Conservation (phyloP, 1,140 invertebrate genomes). For the Achatina immaculata region DNA sequence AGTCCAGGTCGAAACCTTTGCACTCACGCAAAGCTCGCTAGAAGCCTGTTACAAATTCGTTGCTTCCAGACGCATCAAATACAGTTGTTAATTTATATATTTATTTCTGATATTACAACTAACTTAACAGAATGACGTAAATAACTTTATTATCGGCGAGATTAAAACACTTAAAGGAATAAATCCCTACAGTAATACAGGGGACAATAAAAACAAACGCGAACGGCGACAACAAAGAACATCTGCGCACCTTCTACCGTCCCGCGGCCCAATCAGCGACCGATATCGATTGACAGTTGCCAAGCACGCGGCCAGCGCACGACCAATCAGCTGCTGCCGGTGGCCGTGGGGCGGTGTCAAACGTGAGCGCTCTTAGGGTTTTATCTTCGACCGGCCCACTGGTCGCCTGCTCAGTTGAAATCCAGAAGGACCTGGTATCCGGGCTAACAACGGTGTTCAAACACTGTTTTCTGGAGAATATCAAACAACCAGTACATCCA, state of each 20-base stretch:
- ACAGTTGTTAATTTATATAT: background rate
- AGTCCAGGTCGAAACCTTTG: background rate
- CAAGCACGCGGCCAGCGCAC: conserved; percentile 21
- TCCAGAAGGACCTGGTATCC: conserved; percentile 9
- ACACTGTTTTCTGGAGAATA: conserved; percentile 4
- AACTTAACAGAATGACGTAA: background rate
- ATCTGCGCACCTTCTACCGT: conserved; percentile 24
- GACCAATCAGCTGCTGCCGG: conserved; percentile 19
- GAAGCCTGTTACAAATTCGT: no score
- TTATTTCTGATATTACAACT: background rate
- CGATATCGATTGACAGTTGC: conserved; percentile 25
- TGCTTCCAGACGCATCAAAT: no score
- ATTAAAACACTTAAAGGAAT: no score
- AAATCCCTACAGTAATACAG: no score
- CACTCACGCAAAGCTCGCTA: no score
- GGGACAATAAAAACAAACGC: background rate
- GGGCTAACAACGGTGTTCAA: conserved; percentile 2
- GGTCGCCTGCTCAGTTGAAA: conserved; percentile 31
- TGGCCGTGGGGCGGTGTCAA: conserved; percentile 31
- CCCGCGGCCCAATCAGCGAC: conserved; percentile 14
- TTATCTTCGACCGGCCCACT: conserved; percentile 10
- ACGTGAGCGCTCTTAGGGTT: conserved; percentile 18
- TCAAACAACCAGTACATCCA: background rate
- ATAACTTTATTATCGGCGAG: background rate
- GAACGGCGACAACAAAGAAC: conserved; percentile 15